These are phyloP conservation scores for Acanthisitta chloris DNA, from an alignment of 2,113 vertebrate species.

Conservation along the genomic window DNA sequence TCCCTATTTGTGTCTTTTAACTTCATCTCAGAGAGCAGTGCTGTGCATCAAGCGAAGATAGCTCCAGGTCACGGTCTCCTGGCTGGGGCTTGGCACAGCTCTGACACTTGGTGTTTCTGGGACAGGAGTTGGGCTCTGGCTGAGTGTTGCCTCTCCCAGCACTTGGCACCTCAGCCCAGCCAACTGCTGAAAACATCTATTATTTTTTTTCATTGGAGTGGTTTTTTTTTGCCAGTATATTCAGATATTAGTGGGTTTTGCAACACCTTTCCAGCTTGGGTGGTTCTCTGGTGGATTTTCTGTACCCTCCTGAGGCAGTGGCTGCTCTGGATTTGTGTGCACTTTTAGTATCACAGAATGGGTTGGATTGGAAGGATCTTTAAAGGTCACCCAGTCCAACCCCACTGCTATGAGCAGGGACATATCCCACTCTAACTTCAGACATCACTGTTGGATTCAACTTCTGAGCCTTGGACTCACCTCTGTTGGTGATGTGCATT, in stretches of 20 bases:
- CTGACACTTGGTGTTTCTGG: rapidly evolving
- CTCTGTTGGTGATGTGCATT: background rate
- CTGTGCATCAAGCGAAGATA: background rate
- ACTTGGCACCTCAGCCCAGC: background rate
- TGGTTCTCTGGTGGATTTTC: background rate
- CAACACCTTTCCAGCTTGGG: background rate
- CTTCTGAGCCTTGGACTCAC: background rate
- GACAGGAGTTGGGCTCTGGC: background rate
- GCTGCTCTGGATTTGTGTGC: background rate
- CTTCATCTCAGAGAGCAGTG: background rate
- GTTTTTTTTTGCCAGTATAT: background rate
- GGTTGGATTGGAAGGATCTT: background rate
- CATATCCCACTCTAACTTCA: background rate
- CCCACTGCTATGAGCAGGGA: background rate
- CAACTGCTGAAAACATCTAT: background rate
- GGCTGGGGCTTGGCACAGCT: background rate
- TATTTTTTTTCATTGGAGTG: background rate
- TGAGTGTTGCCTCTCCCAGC: background rate
- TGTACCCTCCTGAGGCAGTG: background rate
- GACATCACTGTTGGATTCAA: rapidly evolving
- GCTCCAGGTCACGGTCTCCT: background rate
- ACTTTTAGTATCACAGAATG: background rate
- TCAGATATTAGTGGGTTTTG: background rate
- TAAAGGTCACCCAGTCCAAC: background rate
- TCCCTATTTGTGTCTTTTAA: background rate